A percentile compares a stretch with the other conserved stretches of the same genome.
These are phyloP conservation scores for Turdus rufiventris DNA, from an alignment of 2,113 vertebrate genomes.

Conservation along the genomic window DNA sequence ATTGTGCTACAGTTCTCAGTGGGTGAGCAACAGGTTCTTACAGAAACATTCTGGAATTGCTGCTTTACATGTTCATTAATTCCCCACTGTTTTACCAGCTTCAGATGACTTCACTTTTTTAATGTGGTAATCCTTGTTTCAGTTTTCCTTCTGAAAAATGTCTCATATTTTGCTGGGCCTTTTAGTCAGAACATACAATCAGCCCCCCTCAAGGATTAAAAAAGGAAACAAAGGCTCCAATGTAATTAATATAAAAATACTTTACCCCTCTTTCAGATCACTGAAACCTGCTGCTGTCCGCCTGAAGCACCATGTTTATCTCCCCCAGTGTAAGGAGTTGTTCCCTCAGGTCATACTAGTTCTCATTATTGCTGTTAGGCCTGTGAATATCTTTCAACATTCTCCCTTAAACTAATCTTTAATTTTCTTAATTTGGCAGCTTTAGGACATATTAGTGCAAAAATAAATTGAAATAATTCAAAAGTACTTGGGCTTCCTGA, in stretches of 20 bases:
- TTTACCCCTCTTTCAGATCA: background rate
- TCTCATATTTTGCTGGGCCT: background rate
- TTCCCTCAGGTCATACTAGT: background rate
- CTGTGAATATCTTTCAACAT: background rate
- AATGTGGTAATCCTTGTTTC: background rate
- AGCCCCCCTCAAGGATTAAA: background rate
- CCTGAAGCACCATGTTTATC: background rate
- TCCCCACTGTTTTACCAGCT: background rate
- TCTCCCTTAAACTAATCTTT: background rate
- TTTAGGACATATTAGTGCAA: background rate
- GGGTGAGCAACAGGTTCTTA: background rate
- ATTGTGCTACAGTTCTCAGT: background rate
- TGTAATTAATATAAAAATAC: background rate
- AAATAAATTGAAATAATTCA: background rate
- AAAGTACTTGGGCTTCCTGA: background rate
- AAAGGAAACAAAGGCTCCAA: background rate
- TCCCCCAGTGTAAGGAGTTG: background rate
- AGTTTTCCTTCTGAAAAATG: background rate
- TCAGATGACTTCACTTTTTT: background rate
- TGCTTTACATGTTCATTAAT: background rate
- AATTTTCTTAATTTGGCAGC: background rate
- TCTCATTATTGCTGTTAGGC: background rate
- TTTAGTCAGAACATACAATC: background rate
- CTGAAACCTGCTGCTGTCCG: background rate
- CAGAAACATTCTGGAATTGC: background rate